A percentile compares a stretch with the other conserved stretches of the same genome.
Evolutionary conservation across 2,113 vertebrate species (phyloP).

Genomic region (Cnemophilus loriae): DNA sequence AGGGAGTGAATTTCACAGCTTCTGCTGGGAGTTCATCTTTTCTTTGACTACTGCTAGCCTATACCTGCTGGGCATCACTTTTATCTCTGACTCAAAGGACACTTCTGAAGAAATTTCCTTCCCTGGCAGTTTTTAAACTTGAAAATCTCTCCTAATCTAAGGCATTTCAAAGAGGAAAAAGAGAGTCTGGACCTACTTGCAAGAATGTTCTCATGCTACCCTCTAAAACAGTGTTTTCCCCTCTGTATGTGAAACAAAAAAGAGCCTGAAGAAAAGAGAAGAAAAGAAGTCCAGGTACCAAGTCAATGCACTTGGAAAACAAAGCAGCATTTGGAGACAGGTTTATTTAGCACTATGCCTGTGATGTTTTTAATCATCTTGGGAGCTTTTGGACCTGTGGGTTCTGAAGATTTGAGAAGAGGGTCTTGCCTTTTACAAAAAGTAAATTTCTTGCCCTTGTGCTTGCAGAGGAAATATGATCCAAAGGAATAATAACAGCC

Average conservation of each 20-base stretch:
- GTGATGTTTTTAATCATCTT: not conserved
- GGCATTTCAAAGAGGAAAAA: not conserved
- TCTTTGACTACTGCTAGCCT: slow-evolving; percentile 15
- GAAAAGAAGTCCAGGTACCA: not conserved
- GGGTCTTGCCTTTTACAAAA: not conserved
- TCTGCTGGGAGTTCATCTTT: slow-evolving; percentile 32
- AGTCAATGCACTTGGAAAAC: not conserved
- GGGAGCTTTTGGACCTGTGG: not conserved
- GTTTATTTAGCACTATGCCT: not conserved
- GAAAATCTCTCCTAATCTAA: not conserved
- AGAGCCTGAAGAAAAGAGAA: not conserved
- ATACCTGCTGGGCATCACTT: slow-evolving; percentile 49
- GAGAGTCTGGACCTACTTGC: not conserved
- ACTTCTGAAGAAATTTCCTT: slow-evolving; percentile 37
- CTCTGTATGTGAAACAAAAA: not conserved
- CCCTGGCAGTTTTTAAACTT: not conserved
- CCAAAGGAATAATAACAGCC: not conserved
- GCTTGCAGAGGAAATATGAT: not conserved
- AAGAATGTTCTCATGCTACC: not conserved
- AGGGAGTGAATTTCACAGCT: slow-evolving; percentile 10
- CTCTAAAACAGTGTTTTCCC: not conserved
- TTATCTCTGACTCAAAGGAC: slow-evolving; percentile 49
- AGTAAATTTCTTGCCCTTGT: not conserved
- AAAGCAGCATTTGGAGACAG: not conserved
- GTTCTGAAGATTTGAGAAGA: not conserved